Conservation (phyloP, 2,797 vertebrate species). For the Australoheros facetus region DNA sequence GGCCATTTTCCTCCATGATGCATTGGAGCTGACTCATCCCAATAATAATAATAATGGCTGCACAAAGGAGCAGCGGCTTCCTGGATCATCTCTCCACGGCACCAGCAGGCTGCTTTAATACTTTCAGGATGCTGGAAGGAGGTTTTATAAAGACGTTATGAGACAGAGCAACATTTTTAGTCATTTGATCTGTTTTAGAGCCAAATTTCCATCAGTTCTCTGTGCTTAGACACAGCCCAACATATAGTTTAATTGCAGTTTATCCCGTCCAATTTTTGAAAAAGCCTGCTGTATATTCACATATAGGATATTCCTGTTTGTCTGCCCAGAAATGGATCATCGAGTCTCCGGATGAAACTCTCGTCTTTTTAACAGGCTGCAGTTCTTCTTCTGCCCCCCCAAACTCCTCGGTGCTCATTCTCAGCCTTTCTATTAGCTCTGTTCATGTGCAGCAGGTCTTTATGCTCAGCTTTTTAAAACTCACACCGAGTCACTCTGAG, state of each 20-base stretch:
- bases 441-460: too few relatives aligned
- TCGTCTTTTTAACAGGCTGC: not conserved
- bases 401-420: not conserved
- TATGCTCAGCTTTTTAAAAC: too few relatives aligned
- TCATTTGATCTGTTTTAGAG: not conserved
- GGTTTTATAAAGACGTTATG: not conserved
- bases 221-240: not conserved
- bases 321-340: not conserved
- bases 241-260: not conserved
- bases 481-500: too few relatives aligned
- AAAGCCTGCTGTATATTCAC: not conserved
- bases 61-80: conserved; percentile 27
- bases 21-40: conserved; percentile 72
- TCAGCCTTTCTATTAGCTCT: not conserved
- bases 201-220: conserved; percentile 9
- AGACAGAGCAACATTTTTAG: not conserved
- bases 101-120: conserved; percentile 1
- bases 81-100: not conserved
- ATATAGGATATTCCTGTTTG: not conserved
- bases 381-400: not conserved
- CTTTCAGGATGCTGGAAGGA: not conserved
- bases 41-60: conserved; percentile 37
- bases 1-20: conserved; percentile 41
- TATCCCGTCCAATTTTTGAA: not conserved
- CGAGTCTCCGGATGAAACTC: not conserved